phyloP scores from a whole-genome alignment of 2,113 vertebrate genomes.

The Heloderma charlesbogerti region DNA sequence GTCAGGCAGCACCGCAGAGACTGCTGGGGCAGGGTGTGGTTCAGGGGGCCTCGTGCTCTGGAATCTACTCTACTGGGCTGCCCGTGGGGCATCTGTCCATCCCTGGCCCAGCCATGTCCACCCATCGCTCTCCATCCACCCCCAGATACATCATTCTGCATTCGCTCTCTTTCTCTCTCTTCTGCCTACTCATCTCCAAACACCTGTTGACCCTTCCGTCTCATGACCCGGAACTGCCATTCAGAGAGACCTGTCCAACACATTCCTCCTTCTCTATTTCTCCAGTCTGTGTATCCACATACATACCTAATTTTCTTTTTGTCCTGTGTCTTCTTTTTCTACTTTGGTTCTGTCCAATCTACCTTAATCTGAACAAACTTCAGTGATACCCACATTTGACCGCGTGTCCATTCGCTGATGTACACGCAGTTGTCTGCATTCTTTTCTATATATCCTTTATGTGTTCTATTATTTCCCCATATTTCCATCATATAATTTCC shows the following conservation, averaged over 20 bases:
- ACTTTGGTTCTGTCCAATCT: background rate
- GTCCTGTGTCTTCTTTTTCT: too few relatives aligned
- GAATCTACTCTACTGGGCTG: background rate
- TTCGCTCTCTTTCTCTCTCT: background rate
- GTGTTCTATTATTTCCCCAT: background rate
- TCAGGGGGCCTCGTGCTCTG: background rate
- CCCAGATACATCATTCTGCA: background rate
- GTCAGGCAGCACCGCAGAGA: background rate
- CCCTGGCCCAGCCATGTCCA: background rate
- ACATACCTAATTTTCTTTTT: background rate
- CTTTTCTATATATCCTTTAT: background rate
- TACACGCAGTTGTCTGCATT: background rate
- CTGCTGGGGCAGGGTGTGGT: background rate
- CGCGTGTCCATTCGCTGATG: background rate
- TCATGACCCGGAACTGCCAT: background rate
- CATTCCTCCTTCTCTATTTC: background rate
- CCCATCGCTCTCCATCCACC: background rate
- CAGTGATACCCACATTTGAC: too few relatives aligned
- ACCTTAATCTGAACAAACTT: background rate
- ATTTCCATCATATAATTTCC: background rate
- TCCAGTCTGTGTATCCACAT: background rate
- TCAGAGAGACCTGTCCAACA: background rate
- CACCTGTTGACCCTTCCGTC: background rate
- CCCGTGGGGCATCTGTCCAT: background rate
- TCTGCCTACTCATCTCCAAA: background rate